Base-by-base conservation (phyloP, 2,888 invertebrate genomes). In the Lycaena phlaeas region DNA sequence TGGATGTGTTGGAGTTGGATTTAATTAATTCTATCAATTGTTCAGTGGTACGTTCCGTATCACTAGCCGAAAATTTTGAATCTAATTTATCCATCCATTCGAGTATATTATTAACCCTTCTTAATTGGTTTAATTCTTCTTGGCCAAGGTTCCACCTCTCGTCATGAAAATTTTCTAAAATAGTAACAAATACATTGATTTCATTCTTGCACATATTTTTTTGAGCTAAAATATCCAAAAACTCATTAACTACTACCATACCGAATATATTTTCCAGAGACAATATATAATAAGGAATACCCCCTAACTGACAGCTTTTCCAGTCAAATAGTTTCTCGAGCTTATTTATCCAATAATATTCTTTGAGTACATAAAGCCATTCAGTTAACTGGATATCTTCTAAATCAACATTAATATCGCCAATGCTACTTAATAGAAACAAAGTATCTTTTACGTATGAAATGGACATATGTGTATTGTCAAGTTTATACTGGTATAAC, bases 221-320 rank as follows among this genome's bases (percentile, higher is more conserved):
- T 10, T 7, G 5, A 10, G 30, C 31, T 31, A 40, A 31, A 5
- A 40, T 26, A 10, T 31, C 40, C 31, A 30, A 15, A 30, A 40
- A 40, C 12, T 26, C 26, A 4, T 26, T 15, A 12, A 31, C 26
- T 6, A 40, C n/a, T 31, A 5, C 14, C 25, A 15, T 40, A 15
- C 40, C 40, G 17, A 40, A 40, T 31, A 31, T 40, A 26, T 40
- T 40, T 31, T 40, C 31, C 7, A 40, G 5, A 10, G 40, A 27
- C 5, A 40, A 9, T 27, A 40, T 15, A 11, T 27, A 31, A 17
- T 40, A 40, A 4, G 31, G 31, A 17, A 31, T 15, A 7, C 26
- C 17, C 4, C n/a, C n/a, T 14, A 40, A 27, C 1, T 31, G 29
- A 17, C 9, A 26, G 26, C 15, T 25, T 11, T 40, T 9, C 39